Percentiles rank a stretch among this genome's conserved stretches.
phyloP scores from a whole-genome alignment of 2,888 invertebrate genomes.

The Nymphalis urticae region DNA sequence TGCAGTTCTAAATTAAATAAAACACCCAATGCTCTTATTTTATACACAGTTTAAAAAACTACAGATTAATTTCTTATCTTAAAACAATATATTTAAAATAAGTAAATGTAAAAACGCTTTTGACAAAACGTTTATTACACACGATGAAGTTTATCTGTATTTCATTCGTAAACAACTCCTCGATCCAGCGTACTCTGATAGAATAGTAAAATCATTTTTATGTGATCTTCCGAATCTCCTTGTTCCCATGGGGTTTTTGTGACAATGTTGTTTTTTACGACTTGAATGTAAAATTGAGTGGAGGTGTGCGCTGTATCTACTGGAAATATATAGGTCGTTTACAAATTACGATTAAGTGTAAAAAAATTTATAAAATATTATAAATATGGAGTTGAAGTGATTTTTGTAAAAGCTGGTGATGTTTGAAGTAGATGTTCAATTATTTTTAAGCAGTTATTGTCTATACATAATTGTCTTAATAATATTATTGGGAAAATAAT shows the following conservation, averaged over 20 bases:
- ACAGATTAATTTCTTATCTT: no score
- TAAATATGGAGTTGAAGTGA: no score
- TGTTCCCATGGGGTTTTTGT: conserved; percentile 67
- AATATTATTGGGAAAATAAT: no score
- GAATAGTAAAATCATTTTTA: conserved; percentile 77
- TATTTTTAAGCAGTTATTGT: no score
- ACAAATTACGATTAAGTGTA: not conserved
- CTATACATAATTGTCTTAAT: no score
- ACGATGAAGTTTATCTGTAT: conserved; percentile 50
- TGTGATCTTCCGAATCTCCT: conserved; percentile 62
- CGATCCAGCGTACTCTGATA: conserved; percentile 61
- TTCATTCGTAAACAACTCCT: conserved; percentile 69
- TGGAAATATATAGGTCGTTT: conserved; percentile 21
- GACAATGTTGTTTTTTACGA: conserved; percentile 71
- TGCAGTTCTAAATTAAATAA: not conserved
- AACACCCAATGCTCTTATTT: not conserved
- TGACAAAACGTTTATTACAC: not conserved
- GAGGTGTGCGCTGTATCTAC: conserved; percentile 44
- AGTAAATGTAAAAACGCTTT: not conserved
- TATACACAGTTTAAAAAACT: no score
- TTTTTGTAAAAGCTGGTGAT: no score
- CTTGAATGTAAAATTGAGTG: conserved; percentile 51
- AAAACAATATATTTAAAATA: no score
- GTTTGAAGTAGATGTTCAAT: no score
- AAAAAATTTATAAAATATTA: no score